phyloP scores from a whole-genome alignment of 2,888 invertebrate species.

The Phragmatobia fuliginosa region DNA sequence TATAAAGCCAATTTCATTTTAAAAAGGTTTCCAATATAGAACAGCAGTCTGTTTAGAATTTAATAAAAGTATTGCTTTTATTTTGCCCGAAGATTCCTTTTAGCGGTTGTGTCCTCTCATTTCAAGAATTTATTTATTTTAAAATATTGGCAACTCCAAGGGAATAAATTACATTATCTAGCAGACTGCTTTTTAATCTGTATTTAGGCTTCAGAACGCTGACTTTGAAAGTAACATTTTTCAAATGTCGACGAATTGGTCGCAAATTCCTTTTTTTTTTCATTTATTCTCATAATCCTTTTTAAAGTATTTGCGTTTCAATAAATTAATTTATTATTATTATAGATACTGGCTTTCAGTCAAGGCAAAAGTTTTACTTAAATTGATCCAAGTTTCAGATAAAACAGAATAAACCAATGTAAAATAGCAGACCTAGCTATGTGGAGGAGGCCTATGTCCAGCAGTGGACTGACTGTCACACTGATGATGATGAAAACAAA shows the following conservation, averaged over 20 bases:
- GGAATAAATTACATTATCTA: constrained; percentile 10
- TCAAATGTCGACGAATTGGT: constrained; percentile 1
- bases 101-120: neutral
- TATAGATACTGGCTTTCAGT: neutral
- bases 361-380: neutral
- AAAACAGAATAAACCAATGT: too few relatives aligned
- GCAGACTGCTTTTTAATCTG: constrained; percentile 8
- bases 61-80: constrained; percentile 12
- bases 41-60: constrained; percentile 9
- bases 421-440: too few relatives aligned
- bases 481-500: too few relatives aligned
- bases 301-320: neutral
- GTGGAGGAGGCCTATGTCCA: too few relatives aligned
- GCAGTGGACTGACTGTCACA: too few relatives aligned
- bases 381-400: neutral
- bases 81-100: constrained; percentile 5
- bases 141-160: constrained; percentile 13
- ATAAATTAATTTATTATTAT: neutral
- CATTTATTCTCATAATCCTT: neutral
- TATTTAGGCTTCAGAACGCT: constrained; percentile 7
- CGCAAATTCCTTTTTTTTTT: neutral
- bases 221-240: neutral
- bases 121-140: constrained; percentile 14
- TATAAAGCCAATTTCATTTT: neutral
- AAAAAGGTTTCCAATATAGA: constrained; percentile 5